Evolutionary conservation across 2,888 invertebrate species (phyloP).

Genomic region (Hofmannophila pseudospretella): DNA sequence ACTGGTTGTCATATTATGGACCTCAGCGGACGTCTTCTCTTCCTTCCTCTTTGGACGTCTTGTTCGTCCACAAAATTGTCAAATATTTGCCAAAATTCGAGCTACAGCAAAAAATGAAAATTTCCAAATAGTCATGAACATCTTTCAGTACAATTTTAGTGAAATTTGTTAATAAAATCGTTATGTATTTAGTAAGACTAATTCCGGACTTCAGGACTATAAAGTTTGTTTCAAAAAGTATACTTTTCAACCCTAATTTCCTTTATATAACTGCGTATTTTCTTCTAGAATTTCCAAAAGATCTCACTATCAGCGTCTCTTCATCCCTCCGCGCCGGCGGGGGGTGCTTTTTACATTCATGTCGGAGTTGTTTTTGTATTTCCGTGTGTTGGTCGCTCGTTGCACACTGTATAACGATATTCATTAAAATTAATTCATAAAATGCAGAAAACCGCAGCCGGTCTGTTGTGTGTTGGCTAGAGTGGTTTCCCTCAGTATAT

Average conservation of each 20-base stretch:
- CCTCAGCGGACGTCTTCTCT: too few relatives aligned
- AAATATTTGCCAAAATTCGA: too few relatives aligned
- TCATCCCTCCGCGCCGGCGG: too few relatives aligned
- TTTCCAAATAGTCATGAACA: slow-evolving; percentile 38
- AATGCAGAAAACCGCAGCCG: slow-evolving; percentile 10
- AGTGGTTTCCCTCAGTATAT: too few relatives aligned
- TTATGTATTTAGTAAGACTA: slow-evolving; percentile 54
- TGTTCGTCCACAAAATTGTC: too few relatives aligned
- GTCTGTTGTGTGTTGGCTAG: not conserved
- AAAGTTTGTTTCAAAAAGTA: slow-evolving; percentile 5
- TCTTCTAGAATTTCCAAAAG: slow-evolving; percentile 36
- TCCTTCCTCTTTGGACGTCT: too few relatives aligned
- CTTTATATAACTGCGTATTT: slow-evolving; percentile 6
- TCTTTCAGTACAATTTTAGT: slow-evolving; percentile 26
- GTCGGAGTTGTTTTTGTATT: not conserved
- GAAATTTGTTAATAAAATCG: slow-evolving; percentile 38
- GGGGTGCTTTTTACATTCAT: too few relatives aligned
- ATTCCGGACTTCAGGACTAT: slow-evolving; percentile 36
- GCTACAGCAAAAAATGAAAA: slow-evolving; percentile 13
- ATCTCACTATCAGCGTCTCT: slow-evolving; percentile 85
- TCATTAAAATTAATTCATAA: slow-evolving; percentile 11
- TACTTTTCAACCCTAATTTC: slow-evolving; percentile 1
- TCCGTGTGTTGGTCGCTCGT: not conserved
- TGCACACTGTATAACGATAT: slow-evolving; percentile 2
- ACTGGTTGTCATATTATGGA: too few relatives aligned